These are phyloP conservation scores for Erythrocercus mccallii DNA, from an alignment of 2,113 vertebrate species.

Conservation along the genomic window DNA sequence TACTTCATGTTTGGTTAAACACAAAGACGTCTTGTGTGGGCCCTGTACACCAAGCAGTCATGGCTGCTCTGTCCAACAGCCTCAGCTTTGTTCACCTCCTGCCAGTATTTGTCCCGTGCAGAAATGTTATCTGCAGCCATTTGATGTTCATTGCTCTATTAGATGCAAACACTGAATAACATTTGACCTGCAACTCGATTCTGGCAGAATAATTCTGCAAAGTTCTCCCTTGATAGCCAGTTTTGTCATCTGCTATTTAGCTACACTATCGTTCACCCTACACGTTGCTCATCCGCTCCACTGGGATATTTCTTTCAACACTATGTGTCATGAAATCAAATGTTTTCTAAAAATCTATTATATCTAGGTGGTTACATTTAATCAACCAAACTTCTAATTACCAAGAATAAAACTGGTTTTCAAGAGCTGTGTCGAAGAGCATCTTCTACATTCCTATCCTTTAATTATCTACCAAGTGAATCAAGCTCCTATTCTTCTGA, in stretches of 20 bases:
- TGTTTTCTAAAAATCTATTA: neutral
- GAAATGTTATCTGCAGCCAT: neutral
- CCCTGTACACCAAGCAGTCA: neutral
- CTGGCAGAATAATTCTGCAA: neutral
- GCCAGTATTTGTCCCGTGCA: neutral
- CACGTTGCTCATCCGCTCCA: neutral
- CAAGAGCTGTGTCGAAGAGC: neutral
- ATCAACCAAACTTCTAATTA: conserved; percentile 44
- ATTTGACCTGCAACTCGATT: neutral
- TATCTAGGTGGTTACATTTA: neutral
- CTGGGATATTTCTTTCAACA: neutral
- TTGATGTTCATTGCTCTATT: neutral
- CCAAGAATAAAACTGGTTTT: conserved; percentile 3
- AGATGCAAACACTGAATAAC: neutral
- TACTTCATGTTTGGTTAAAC: neutral
- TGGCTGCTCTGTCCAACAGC: neutral
- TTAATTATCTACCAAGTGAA: conserved; percentile 29
- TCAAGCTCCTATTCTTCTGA: neutral
- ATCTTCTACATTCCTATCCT: neutral
- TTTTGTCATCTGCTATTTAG: neutral
- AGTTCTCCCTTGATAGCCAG: neutral
- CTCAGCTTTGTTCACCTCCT: neutral
- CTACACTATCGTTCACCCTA: rapidly evolving
- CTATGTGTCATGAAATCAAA: neutral
- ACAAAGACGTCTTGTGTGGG: neutral